A percentile compares a stretch with the other conserved stretches of the same genome.
Conservation (phyloP, 2,113 vertebrate species). For the Tichodroma muraria region DNA sequence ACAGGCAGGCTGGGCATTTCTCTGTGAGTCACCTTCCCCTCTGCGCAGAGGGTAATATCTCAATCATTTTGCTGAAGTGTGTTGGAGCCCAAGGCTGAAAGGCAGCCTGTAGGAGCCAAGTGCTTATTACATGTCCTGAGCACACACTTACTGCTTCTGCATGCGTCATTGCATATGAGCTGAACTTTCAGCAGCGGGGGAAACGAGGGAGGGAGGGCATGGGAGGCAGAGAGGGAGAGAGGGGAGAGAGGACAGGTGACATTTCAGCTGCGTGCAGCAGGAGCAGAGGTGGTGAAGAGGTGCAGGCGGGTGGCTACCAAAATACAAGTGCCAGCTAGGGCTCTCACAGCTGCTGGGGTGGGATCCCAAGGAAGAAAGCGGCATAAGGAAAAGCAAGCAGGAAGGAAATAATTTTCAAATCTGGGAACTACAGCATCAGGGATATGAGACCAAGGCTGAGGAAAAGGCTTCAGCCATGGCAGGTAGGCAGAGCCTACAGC, state of each 20-base stretch:
- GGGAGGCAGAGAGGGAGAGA: neutral
- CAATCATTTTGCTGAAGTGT: neutral
- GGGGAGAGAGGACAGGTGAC: neutral
- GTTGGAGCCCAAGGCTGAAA: neutral
- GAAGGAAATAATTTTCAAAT: neutral
- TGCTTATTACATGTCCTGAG: neutral
- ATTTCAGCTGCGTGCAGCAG: neutral
- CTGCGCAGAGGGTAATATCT: neutral
- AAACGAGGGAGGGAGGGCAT: neutral
- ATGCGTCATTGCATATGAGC: neutral
- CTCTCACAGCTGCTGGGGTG: neutral
- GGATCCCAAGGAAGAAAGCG: neutral
- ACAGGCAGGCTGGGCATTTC: neutral
- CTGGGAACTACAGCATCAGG: neutral
- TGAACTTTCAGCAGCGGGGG: neutral
- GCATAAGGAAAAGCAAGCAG: neutral
- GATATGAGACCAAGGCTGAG: neutral
- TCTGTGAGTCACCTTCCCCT: neutral
- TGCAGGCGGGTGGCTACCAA: neutral
- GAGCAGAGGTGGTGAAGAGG: neutral
- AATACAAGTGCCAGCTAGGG: fast-evolving
- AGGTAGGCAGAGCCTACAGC: neutral
- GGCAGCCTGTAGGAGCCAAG: neutral
- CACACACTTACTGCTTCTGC: neutral
- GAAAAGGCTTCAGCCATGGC: neutral